These are phyloP conservation scores for Synanceia verrucosa DNA, from an alignment of 2,797 vertebrate genomes.

Conservation along the genomic window DNA sequence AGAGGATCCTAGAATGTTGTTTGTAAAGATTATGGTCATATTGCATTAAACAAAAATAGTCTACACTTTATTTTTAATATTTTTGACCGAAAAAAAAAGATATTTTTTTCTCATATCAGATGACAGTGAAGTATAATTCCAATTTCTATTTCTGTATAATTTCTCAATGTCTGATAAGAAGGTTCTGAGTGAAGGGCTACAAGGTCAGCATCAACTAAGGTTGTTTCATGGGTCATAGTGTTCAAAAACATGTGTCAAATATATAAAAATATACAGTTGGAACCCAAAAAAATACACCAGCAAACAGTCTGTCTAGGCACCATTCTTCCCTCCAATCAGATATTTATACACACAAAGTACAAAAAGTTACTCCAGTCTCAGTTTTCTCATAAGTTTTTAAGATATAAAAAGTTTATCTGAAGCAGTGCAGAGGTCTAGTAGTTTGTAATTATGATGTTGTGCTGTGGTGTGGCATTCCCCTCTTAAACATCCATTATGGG, in stretches of 20 bases:
- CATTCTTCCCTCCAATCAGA: background rate
- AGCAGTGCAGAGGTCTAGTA: conserved; percentile 19
- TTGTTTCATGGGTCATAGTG: background rate
- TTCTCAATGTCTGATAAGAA: background rate
- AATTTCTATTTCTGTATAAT: too few species aligned
- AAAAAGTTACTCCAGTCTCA: background rate
- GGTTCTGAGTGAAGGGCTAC: background rate
- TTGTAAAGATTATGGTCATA: background rate
- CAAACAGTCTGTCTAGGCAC: background rate
- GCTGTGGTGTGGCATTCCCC: conserved; percentile 56
- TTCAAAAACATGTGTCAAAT: too few species aligned
- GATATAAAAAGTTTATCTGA: conserved; percentile 20
- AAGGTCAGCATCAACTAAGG: background rate
- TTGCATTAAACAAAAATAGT: background rate
- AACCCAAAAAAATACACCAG: background rate
- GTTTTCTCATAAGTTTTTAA: background rate
- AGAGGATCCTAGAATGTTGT: background rate
- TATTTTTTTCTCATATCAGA: background rate
- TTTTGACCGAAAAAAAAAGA: background rate
- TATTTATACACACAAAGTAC: background rate
- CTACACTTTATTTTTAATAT: background rate
- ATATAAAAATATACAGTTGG: too few species aligned
- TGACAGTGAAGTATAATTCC: too few species aligned
- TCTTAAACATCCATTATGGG: conserved; percentile 59
- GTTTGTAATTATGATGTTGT: conserved; percentile 61